phyloP scores from a whole-genome alignment of 2,797 vertebrate genomes.

The Trachurus trachurus region DNA sequence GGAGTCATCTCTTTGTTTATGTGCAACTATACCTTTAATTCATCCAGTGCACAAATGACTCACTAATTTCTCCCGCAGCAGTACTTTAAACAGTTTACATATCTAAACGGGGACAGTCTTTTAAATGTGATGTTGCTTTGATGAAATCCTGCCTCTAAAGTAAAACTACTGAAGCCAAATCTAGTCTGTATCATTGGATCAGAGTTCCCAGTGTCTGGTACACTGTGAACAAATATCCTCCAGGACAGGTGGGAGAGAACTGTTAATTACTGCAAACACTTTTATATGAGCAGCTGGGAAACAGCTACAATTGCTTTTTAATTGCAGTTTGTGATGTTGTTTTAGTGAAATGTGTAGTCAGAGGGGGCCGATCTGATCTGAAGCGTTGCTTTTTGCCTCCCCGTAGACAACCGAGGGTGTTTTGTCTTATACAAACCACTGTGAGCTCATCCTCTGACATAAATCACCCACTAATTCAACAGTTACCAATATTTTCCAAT shows the following conservation, averaged over 20 bases:
- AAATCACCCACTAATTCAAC: not conserved
- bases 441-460: not conserved
- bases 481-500: too few relatives aligned
- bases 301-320: not conserved
- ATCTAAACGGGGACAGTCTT: not conserved
- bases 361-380: not conserved
- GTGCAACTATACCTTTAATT: not conserved
- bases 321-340: not conserved
- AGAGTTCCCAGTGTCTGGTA: not conserved
- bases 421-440: not conserved
- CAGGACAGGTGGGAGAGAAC: not conserved
- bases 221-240: slow-evolving; percentile 17
- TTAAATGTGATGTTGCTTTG: not conserved
- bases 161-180: not conserved
- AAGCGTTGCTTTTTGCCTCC: not conserved
- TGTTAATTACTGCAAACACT: not conserved
- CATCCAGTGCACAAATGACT: not conserved
- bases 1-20: too few relatives aligned
- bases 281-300: not conserved
- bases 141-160: not conserved
- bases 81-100: not conserved
- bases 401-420: not conserved
- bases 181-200: slow-evolving; percentile 2
- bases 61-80: not conserved
- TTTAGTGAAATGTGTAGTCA: not conserved